Base-by-base conservation (phyloP, 2,888 invertebrate species). In the Griposia aprilina region DNA sequence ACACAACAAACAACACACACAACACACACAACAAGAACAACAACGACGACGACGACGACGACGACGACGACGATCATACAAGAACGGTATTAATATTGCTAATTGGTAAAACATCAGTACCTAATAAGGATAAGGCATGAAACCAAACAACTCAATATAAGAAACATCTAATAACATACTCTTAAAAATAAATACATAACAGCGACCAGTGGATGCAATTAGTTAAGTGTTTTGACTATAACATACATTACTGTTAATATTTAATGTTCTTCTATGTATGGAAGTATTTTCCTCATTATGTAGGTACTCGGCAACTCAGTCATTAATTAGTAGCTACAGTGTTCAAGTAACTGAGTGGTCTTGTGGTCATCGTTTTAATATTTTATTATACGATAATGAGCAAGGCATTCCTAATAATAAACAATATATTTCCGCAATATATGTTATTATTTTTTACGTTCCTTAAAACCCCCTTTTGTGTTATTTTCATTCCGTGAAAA, bases 251-350 rank as follows among this genome's bases (percentile, higher is more conserved):
- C 15, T 74, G n/a, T 82, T 36, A 45, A 69, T 74, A 50, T 63
- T 55, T n/a, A 45, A 57, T 50, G 15, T 62, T 84, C 50, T 11
- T 55, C 17, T 62, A 62, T 52, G 17, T 65, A 41, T n/a, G n/a
- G 23, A 55, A 17, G n/a, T 26, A 36, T 86, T 83, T 86, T 86
- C 83, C 83, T 86, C 59, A 77, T 77, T 72, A 23, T 15, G 17
- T 57, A 36, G 17, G 20, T 23, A 23, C 60, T 30, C 41, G 13
- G 30, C 4, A 68, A 82, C 77, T 63, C 67, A 50, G 41, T 55
- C 30, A 65, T 65, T 83, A 52, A 65, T 70, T 76, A 45, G 57
- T 68, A 48, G 30, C 17, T 55, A 62, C 17, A 23, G 11, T 45
- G 36, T 71, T 66, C 6, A 69, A n/a, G 26, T 76, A 48, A 65